Conservation (phyloP, 1,140 invertebrate species). For the Himalopsyche phryganea region DNA sequence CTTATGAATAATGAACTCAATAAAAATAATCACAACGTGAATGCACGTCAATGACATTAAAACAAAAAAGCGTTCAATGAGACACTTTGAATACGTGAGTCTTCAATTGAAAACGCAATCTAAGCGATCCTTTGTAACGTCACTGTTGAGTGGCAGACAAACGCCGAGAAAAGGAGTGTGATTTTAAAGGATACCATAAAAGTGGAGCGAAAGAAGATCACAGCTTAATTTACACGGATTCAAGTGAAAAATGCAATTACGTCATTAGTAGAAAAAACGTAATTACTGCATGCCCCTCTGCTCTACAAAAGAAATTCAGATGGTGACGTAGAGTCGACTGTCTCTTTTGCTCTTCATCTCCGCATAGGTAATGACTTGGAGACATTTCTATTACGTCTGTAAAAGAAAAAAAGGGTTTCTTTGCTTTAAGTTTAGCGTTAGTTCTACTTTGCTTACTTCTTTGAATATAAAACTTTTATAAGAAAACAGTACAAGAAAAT, state of each 20-base stretch:
- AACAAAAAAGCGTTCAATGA: no score
- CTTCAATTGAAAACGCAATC: no score
- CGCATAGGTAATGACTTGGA: slow-evolving; percentile 7
- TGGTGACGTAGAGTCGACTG: background rate
- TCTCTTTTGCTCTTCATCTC: slow-evolving; percentile 7
- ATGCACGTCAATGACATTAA: no score
- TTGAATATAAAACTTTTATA: no score
- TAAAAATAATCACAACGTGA: no score
- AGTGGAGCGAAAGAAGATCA: slow-evolving; percentile 16
- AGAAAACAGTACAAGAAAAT: no score
- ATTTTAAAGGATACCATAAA: slow-evolving; percentile 22
- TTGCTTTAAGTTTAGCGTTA: no score
- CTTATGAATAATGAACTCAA: no score
- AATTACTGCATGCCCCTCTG: slow-evolving; percentile 20
- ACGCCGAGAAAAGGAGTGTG: background rate
- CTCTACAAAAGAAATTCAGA: background rate
- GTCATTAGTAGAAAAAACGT: slow-evolving; percentile 26
- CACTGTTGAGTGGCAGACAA: background rate
- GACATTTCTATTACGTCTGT: slow-evolving; percentile 20
- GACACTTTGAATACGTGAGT: no score
- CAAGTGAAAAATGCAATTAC: slow-evolving; percentile 33
- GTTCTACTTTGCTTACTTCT: background rate
- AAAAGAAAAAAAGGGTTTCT: slow-evolving; percentile 1
- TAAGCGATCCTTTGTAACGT: no score
- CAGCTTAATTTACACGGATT: slow-evolving; percentile 27